Conservation (phyloP, 2,888 invertebrate genomes). For the Anorthoa munda region DNA sequence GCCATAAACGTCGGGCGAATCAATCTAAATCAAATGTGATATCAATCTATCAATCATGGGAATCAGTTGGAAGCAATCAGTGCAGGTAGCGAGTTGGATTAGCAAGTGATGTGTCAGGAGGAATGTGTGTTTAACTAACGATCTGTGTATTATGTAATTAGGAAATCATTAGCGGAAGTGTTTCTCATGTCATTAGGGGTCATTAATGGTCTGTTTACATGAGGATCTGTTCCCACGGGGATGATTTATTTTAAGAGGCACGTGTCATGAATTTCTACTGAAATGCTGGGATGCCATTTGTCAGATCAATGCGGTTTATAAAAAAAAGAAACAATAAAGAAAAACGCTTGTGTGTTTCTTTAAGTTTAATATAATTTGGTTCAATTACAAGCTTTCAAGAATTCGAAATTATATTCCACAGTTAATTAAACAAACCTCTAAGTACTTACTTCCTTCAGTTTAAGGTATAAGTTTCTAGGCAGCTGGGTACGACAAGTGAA, state of each 20-base stretch:
- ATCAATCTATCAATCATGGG: conserved; percentile 57
- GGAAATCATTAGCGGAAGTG: conserved; percentile 31
- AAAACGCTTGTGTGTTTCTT: not conserved
- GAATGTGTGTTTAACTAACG: conserved; percentile 20
- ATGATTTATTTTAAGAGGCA: not conserved
- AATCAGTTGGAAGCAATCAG: conserved; percentile 36
- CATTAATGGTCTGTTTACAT: not conserved
- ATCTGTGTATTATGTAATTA: conserved; percentile 22
- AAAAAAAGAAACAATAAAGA: no score
- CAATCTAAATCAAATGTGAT: conserved; percentile 51
- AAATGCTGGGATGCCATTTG: not conserved
- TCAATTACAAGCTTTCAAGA: not conserved
- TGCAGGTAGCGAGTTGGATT: conserved; percentile 18
- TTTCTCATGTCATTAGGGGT: not conserved
- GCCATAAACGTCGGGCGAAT: conserved; percentile 37
- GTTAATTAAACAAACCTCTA: conserved; percentile 1
- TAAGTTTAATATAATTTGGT: not conserved
- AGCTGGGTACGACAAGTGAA: not conserved
- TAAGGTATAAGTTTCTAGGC: no score
- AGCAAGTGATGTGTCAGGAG: not conserved
- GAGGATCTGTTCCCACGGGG: not conserved
- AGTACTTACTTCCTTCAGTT: no score
- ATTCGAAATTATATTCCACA: not conserved
- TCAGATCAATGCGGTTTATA: not conserved
- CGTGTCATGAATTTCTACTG: not conserved